Conservation (phyloP, 2,888 invertebrate genomes). For the Emmelina monodactyla region DNA sequence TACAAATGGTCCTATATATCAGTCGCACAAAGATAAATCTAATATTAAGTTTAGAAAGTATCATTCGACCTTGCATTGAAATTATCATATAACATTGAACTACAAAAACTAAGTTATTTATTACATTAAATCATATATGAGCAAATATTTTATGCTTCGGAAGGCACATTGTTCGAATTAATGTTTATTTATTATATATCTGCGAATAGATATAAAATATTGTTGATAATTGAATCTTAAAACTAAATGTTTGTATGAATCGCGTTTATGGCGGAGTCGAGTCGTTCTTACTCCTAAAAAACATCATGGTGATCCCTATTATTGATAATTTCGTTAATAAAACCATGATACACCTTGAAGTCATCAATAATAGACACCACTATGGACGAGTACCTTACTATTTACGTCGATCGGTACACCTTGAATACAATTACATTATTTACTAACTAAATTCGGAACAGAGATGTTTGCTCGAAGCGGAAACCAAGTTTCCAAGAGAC, state of each 20-base stretch:
- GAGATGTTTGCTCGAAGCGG: conserved; percentile 34
- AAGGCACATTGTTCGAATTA: not conserved
- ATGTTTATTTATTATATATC: not conserved
- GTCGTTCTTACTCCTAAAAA: conserved; percentile 15
- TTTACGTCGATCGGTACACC: conserved; percentile 27
- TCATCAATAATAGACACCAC: not conserved
- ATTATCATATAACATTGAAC: not conserved
- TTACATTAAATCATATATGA: not conserved
- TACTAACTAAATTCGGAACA: conserved; percentile 40
- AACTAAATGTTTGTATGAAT: conserved; percentile 15
- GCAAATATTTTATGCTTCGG: not conserved
- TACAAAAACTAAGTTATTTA: not conserved
- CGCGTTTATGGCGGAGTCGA: conserved; percentile 59
- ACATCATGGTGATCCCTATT: no score
- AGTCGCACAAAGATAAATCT: no score
- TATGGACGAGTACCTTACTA: no score
- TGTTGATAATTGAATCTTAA: not conserved
- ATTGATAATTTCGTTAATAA: no score
- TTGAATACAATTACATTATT: conserved; percentile 26
- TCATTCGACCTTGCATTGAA: not conserved
- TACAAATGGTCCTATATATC: no score
- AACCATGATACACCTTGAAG: no score
- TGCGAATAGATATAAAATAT: not conserved
- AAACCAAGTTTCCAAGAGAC: conserved; percentile 32
- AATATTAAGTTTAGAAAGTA: no score